phyloP scores from a whole-genome alignment of 1,140 invertebrate species.

The Sitodiplosis mosellana region DNA sequence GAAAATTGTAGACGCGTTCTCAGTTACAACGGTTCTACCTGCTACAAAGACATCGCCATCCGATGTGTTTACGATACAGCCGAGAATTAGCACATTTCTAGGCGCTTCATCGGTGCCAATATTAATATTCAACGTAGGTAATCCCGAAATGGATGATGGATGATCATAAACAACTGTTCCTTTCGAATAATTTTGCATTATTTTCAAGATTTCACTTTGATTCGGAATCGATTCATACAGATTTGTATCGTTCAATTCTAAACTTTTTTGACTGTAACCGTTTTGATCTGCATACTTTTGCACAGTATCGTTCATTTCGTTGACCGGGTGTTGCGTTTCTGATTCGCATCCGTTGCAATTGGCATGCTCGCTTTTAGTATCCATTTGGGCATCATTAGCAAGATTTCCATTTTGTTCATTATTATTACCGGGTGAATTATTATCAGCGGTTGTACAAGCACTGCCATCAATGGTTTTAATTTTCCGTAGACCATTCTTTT shows the following conservation, averaged over 20 bases:
- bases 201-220: slow-evolving; percentile 38
- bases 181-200: slow-evolving; percentile 39
- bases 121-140: neutral
- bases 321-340: too few species aligned
- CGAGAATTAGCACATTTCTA: slow-evolving; percentile 38
- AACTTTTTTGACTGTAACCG: too few species aligned
- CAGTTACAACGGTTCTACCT: slow-evolving; percentile 18
- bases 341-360: too few species aligned
- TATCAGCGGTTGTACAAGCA: too few species aligned
- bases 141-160: slow-evolving; percentile 33
- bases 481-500: slow-evolving; percentile 29
- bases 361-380: too few species aligned
- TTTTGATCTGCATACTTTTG: too few species aligned
- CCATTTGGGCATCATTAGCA: too few species aligned
- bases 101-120: neutral
- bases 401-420: too few species aligned
- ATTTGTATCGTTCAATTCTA: slow-evolving; percentile 22
- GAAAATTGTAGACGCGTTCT: slow-evolving; percentile 20
- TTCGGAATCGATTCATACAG: slow-evolving; percentile 33
- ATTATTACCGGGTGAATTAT: too few species aligned
- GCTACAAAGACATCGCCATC: slow-evolving; percentile 48
- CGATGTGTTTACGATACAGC: slow-evolving; percentile 47
- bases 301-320: too few species aligned
- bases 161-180: slow-evolving; percentile 31
- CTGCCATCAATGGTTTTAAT: slow-evolving; percentile 60